Evolutionary conservation across 2,113 vertebrate genomes (phyloP).

Genomic region (Bujurquina vittata): DNA sequence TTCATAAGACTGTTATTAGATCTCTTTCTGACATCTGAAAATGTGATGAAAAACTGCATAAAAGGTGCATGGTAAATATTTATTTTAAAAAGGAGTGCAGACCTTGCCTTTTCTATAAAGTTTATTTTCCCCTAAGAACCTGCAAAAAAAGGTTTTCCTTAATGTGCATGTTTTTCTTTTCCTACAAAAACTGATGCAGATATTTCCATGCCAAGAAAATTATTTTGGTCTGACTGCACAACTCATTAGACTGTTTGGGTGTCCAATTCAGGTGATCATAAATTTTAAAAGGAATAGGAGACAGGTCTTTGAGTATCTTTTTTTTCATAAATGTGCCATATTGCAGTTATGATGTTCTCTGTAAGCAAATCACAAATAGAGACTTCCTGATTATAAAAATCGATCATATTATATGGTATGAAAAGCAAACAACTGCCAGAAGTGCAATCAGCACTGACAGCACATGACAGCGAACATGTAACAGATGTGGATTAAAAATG

Average conservation of each 20-base stretch:
- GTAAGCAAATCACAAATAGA: not conserved
- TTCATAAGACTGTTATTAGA: not conserved
- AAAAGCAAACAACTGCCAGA: constrained; percentile 19
- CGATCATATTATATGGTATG: not conserved
- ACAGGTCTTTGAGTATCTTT: not conserved
- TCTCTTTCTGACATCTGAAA: fast-evolving
- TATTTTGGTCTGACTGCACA: not conserved
- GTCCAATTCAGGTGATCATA: not conserved
- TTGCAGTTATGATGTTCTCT: not conserved
- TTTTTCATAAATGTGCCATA: not conserved
- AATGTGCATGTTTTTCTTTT: not conserved
- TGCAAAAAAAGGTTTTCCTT: not conserved
- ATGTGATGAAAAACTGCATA: not conserved
- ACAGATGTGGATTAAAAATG: not conserved
- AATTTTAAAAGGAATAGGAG: not conserved
- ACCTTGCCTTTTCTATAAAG: not conserved
- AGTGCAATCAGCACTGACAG: constrained; percentile 5
- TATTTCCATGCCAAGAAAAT: not conserved
- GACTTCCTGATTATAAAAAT: constrained; percentile 9
- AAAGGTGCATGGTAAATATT: not conserved
- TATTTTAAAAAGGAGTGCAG: not conserved
- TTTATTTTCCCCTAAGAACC: not conserved
- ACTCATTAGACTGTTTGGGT: not conserved
- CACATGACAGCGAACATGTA: not conserved
- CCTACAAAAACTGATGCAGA: not conserved